Evolutionary conservation across 2,113 vertebrate species (phyloP).

Genomic region (Chaetops frenatus): DNA sequence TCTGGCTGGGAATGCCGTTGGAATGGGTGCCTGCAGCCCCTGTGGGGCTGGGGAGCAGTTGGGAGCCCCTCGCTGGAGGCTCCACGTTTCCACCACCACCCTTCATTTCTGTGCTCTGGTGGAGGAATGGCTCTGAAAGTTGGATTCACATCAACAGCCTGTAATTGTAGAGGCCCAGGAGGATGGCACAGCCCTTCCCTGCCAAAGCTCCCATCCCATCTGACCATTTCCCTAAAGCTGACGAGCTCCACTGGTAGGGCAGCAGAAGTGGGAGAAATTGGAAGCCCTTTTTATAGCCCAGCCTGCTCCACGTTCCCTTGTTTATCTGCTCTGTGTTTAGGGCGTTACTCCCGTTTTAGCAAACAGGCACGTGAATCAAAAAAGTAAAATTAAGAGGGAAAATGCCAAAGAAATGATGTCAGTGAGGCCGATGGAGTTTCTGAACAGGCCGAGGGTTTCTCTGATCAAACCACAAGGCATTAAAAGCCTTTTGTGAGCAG

Average conservation of each 20-base stretch:
- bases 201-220: not conserved
- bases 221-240: not conserved
- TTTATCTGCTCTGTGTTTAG: not conserved
- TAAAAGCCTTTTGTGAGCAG: not conserved
- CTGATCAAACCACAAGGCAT: not conserved
- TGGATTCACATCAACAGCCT: not conserved
- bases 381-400: not conserved
- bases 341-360: not conserved
- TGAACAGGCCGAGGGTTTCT: not conserved
- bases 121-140: not conserved
- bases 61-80: fast-evolving
- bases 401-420: not conserved
- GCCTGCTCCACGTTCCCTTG: not conserved
- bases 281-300: not conserved
- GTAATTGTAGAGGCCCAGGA: not conserved
- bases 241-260: fast-evolving
- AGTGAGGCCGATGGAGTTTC: not conserved
- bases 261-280: not conserved
- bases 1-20: not conserved
- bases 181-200: not conserved
- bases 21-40: not conserved
- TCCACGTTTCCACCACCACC: fast-evolving
- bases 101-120: not conserved
- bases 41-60: fast-evolving
- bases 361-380: not conserved